phyloP scores from a whole-genome alignment of 2,888 invertebrate species.

The Brachyopa scutellaris region DNA sequence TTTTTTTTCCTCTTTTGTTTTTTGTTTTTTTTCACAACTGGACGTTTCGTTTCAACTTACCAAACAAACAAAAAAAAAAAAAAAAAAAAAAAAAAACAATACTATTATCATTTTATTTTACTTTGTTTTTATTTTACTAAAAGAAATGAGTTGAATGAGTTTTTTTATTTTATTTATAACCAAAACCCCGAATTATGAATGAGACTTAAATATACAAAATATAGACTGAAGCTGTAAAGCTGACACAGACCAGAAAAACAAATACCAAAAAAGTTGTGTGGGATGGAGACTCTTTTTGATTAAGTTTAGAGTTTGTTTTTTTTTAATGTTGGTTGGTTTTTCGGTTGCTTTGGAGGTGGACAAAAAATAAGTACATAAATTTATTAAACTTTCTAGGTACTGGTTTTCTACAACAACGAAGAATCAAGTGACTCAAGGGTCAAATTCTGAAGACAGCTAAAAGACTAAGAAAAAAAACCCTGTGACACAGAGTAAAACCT shows the following conservation, averaged over 20 bases:
- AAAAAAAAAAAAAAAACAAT: no score
- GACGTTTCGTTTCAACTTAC: conserved; percentile 40
- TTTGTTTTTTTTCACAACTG: conserved; percentile 4
- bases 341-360: no score
- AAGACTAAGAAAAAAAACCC: no score
- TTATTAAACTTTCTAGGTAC: no score
- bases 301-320: background rate
- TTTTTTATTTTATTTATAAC: conserved; percentile 16
- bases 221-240: background rate
- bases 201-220: background rate
- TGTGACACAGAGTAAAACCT: no score
- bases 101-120: conserved; percentile 10
- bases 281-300: background rate
- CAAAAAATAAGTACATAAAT: no score
- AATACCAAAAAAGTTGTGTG: background rate
- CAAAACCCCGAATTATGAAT: conserved; percentile 30
- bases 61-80: conserved; percentile 40
- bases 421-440: no score
- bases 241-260: background rate
- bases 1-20: conserved; percentile 11
- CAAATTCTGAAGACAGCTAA: no score
- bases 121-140: background rate
- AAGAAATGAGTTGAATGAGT: conserved; percentile 14
- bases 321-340: no score
- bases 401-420: no score